These are phyloP conservation scores for Saguinus midas DNA, from an alignment of 2,113 vertebrate species.

Conservation along the genomic window DNA sequence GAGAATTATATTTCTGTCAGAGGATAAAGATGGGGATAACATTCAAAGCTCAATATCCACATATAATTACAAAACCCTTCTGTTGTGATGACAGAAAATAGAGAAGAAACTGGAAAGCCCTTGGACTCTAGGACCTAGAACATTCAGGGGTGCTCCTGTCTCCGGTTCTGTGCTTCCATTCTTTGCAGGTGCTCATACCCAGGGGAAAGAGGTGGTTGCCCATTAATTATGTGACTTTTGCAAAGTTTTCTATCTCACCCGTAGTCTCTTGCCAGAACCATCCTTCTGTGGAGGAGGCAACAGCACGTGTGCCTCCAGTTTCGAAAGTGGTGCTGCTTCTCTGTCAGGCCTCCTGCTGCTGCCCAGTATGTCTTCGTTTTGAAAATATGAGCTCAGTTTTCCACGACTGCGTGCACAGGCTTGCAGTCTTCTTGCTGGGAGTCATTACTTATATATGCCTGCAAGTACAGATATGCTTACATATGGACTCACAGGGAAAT, in stretches of 20 bases:
- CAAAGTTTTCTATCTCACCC: not conserved
- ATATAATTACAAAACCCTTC: not conserved
- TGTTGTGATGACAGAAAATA: not conserved
- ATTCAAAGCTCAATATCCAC: not conserved
- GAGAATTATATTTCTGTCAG: not conserved
- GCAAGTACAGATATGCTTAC: not conserved
- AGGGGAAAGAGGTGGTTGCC: not conserved
- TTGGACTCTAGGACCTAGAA: not conserved
- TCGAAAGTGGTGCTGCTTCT: conserved; percentile 51
- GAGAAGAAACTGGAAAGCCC: not conserved
- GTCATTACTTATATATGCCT: conserved; percentile 10
- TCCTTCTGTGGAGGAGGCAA: not conserved
- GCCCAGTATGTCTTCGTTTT: conserved; percentile 66
- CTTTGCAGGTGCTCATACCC: not conserved
- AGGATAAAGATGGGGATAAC: not conserved
- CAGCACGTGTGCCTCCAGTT: not conserved
- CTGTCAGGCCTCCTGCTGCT: conserved; percentile 68
- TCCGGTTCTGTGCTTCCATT: not conserved
- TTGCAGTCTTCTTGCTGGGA: conserved; percentile 31
- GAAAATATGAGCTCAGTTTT: conserved; percentile 71
- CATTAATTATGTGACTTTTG: not conserved
- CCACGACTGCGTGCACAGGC: conserved; percentile 32
- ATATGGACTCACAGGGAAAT: not conserved
- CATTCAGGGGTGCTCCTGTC: not conserved
- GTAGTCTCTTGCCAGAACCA: conserved; percentile 1